phyloP scores from a whole-genome alignment of 1,140 invertebrate genomes.

The Nephila pilipes region DNA sequence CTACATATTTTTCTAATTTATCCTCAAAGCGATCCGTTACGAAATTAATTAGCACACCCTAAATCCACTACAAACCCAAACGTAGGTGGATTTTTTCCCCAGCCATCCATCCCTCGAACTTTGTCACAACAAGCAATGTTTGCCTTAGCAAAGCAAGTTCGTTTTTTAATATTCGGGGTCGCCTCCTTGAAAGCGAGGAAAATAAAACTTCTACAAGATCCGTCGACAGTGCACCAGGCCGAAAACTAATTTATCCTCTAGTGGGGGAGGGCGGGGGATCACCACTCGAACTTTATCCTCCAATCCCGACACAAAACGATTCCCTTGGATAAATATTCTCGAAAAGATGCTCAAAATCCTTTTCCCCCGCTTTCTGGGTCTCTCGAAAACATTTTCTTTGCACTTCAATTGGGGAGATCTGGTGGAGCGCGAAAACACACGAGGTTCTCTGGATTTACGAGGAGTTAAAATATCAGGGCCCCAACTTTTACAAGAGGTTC shows the following conservation, averaged over 20 bases:
- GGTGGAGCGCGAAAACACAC: slow-evolving; percentile 68
- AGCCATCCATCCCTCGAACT: slow-evolving; percentile 20
- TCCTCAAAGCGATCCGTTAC: neutral
- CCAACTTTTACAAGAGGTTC: slow-evolving; percentile 52
- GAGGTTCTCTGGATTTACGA: slow-evolving; percentile 30
- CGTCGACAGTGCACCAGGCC: neutral
- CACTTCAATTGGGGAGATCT: slow-evolving; percentile 75
- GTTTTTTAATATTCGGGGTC: slow-evolving; percentile 63
- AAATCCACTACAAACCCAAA: slow-evolving; percentile 20
- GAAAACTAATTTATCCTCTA: slow-evolving; percentile 77
- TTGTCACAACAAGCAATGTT: slow-evolving; percentile 64
- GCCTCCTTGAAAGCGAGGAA: neutral
- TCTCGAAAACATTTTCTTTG: slow-evolving; percentile 76
- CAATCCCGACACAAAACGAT: slow-evolving; percentile 66
- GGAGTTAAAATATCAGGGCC: slow-evolving; percentile 55
- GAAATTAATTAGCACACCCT: slow-evolving; percentile 39
- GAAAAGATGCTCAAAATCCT: slow-evolving; percentile 75
- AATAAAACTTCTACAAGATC: slow-evolving; percentile 60
- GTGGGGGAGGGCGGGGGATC: slow-evolving; percentile 15
- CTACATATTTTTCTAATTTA: neutral
- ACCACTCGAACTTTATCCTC: slow-evolving; percentile 72
- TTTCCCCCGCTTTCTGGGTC: neutral
- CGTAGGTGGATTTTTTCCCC: neutral
- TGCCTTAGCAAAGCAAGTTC: neutral
- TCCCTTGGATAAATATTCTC: slow-evolving; percentile 73